These are phyloP conservation scores for Diplolepis rosae DNA, from an alignment of 2,888 invertebrate genomes.

Conservation along the genomic window DNA sequence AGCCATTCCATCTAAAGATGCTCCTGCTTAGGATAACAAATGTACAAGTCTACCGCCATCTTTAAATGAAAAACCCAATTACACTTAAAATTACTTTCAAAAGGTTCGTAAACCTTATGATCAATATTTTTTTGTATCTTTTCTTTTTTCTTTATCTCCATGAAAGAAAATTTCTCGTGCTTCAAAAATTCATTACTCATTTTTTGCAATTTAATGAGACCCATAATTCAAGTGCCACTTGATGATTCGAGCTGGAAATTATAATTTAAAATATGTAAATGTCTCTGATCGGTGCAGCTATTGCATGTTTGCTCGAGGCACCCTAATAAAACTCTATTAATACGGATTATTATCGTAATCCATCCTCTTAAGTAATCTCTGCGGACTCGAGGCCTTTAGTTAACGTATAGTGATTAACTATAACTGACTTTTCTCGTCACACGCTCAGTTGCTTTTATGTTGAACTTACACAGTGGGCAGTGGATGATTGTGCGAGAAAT, in stretches of 20 bases:
- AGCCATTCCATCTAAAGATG: conserved; percentile 14
- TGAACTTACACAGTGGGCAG: conserved; percentile 69
- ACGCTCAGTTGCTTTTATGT: conserved; percentile 34
- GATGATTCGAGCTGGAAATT: background rate
- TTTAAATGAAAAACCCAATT: conserved; percentile 11
- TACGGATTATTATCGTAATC: background rate
- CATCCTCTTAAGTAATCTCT: conserved; percentile 10
- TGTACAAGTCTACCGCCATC: conserved; percentile 18
- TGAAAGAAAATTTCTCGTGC: no score
- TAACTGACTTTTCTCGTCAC: conserved; percentile 3
- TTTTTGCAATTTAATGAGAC: background rate
- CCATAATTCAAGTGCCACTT: no score
- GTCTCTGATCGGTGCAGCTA: background rate
- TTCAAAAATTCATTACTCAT: background rate
- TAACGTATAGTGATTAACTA: conserved; percentile 2
- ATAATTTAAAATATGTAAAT: background rate
- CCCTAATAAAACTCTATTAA: conserved; percentile 6
- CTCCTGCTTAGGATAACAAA: conserved; percentile 11
- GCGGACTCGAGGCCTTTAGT: background rate
- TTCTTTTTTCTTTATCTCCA: background rate
- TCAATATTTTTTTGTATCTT: background rate
- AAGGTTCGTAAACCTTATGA: conserved; percentile 12
- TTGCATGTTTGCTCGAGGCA: background rate
- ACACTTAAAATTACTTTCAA: background rate
- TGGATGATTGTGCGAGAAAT: conserved; percentile 65